phyloP scores from a whole-genome alignment of 2,113 vertebrate genomes.

The Tychaedon coryphoeus region DNA sequence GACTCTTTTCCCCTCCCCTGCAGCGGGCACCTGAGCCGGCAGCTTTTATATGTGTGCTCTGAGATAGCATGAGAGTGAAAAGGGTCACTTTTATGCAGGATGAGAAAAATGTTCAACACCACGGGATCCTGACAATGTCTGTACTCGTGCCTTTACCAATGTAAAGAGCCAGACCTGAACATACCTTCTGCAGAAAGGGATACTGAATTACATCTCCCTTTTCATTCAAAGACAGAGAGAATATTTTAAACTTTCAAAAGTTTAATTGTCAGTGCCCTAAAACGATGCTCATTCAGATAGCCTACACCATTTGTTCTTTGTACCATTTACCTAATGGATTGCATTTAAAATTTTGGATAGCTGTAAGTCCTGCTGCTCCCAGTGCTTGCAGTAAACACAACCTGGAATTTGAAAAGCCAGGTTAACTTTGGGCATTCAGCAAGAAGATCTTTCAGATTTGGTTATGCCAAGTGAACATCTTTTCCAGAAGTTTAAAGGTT shows the following conservation, averaged over 20 bases:
- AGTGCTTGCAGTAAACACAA: neutral
- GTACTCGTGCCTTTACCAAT: neutral
- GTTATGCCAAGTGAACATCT: neutral
- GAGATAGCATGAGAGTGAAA: neutral
- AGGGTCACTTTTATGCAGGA: neutral
- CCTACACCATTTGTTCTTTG: neutral
- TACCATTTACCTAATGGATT: neutral
- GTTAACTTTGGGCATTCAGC: neutral
- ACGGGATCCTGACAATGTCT: constrained; percentile 3
- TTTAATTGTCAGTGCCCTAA: neutral
- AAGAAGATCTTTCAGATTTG: neutral
- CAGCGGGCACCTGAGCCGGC: neutral
- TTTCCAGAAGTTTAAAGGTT: neutral
- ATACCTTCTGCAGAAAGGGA: neutral
- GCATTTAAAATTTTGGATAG: neutral
- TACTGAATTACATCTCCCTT: neutral
- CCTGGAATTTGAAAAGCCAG: neutral
- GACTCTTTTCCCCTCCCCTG: constrained; percentile 12
- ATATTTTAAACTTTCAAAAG: neutral
- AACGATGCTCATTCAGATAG: neutral
- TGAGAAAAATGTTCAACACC: constrained; percentile 22
- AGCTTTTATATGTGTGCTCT: neutral
- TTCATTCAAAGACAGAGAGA: neutral
- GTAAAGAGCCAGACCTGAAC: neutral
- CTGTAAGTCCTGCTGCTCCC: neutral